A percentile compares a stretch with the other conserved stretches of the same genome.
Evolutionary conservation across 2,888 invertebrate genomes (phyloP).

Genomic region (Meliscaeva auricollis): DNA sequence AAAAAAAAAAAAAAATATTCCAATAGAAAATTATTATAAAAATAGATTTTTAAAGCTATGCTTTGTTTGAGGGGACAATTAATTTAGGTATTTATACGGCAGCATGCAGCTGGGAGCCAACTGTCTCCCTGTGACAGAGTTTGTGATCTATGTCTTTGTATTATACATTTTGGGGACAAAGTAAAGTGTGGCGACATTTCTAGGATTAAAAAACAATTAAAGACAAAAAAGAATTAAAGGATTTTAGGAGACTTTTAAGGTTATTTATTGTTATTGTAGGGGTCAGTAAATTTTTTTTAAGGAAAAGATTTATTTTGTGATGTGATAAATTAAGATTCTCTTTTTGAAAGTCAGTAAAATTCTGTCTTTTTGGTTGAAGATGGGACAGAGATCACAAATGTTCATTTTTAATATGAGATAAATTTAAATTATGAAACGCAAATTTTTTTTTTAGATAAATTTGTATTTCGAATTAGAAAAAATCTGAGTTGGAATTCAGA

Average conservation of each 20-base stretch:
- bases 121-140: background rate
- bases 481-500: too few relatives aligned
- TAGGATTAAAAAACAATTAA: slow-evolving; percentile 50
- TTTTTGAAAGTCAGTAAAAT: too few relatives aligned
- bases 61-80: slow-evolving; percentile 1
- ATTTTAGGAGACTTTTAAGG: slow-evolving; percentile 8
- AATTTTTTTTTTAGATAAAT: too few relatives aligned
- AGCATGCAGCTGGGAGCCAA: slow-evolving; percentile 36
- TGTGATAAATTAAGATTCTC: too few relatives aligned
- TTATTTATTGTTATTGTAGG: background rate
- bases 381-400: too few relatives aligned
- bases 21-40: slow-evolving; percentile 5
- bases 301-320: too few relatives aligned
- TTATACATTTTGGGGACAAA: background rate
- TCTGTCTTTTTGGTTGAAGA: too few relatives aligned
- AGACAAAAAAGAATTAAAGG: slow-evolving; percentile 36
- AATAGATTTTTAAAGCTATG: slow-evolving; percentile 22
- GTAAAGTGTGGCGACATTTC: slow-evolving; percentile 51
- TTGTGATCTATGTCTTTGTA: slow-evolving; percentile 34
- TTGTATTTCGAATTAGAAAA: too few relatives aligned
- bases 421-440: too few relatives aligned
- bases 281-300: background rate
- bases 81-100: background rate
- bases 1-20: slow-evolving; percentile 69
- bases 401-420: too few relatives aligned